phyloP scores from a whole-genome alignment of 2,888 invertebrate species.

The Tineola bisselliella region DNA sequence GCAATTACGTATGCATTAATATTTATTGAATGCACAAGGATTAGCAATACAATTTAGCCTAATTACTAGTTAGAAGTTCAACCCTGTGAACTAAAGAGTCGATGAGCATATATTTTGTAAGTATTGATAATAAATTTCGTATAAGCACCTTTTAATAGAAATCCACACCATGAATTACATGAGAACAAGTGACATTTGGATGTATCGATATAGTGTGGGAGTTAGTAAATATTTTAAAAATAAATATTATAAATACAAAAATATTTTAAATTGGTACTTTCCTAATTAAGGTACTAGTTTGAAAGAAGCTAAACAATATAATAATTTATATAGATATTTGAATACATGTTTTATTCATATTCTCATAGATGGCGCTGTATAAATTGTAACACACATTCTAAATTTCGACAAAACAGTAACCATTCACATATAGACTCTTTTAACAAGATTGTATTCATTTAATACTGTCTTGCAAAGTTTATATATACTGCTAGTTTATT shows the following conservation, averaged over 20 bases:
- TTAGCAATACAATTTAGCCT: not conserved
- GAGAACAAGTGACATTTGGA: conserved; percentile 9
- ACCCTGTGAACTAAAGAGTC: not conserved
- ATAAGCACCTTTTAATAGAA: conserved; percentile 5
- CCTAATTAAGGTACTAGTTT: no score
- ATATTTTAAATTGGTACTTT: no score
- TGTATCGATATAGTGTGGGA: not conserved
- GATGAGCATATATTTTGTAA: not conserved
- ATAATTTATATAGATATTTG: no score
- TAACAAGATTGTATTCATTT: no score
- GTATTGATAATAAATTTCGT: conserved; percentile 1
- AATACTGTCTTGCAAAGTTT: no score
- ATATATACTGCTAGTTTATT: not conserved
- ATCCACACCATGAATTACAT: conserved; percentile 3
- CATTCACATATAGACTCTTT: no score
- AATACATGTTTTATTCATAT: no score
- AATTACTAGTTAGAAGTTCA: not conserved
- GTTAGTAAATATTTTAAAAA: not conserved
- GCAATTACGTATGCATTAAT: not conserved
- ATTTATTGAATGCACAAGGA: not conserved
- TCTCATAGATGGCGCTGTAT: no score
- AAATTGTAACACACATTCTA: no score
- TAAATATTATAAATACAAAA: no score
- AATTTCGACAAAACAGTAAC: no score
- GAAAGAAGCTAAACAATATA: no score